A percentile compares a stretch with the other conserved stretches of the same genome.
Evolutionary conservation across 2,888 invertebrate species (phyloP).

Genomic region (Anthophora plumipes): DNA sequence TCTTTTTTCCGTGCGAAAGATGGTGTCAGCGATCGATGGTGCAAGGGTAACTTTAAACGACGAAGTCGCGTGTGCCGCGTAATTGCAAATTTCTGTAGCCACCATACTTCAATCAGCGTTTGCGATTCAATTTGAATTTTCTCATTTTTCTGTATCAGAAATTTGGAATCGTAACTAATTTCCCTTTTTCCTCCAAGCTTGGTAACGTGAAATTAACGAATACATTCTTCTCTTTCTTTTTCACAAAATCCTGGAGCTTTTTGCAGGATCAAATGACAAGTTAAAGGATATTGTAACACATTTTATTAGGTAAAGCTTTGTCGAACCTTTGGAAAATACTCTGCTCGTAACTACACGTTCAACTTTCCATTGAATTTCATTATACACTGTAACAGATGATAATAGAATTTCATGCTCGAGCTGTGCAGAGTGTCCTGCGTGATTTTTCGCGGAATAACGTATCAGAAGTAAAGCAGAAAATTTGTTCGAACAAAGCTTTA

Average conservation of each 20-base stretch:
- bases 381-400: no score
- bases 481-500: no score
- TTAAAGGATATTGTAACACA: not conserved
- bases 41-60: conserved; percentile 2
- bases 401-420: no score
- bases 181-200: no score
- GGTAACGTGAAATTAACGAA: not conserved
- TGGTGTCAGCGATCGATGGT: not conserved
- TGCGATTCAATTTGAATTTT: conserved; percentile 16
- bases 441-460: no score
- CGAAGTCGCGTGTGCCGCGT: conserved; percentile 17
- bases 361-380: no score
- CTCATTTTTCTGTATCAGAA: conserved; percentile 5
- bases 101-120: not conserved
- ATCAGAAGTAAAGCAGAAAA: no score
- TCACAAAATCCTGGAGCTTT: not conserved
- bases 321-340: not conserved
- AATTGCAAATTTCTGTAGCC: conserved; percentile 3
- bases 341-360: not conserved
- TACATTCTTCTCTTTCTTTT: no score
- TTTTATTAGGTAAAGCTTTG: not conserved
- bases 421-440: no score
- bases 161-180: conserved; percentile 11
- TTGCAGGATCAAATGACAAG: not conserved
- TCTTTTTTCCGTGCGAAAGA: not conserved